Conservation (phyloP, 2,888 invertebrate species). For the Aproaerema taeniolella region DNA sequence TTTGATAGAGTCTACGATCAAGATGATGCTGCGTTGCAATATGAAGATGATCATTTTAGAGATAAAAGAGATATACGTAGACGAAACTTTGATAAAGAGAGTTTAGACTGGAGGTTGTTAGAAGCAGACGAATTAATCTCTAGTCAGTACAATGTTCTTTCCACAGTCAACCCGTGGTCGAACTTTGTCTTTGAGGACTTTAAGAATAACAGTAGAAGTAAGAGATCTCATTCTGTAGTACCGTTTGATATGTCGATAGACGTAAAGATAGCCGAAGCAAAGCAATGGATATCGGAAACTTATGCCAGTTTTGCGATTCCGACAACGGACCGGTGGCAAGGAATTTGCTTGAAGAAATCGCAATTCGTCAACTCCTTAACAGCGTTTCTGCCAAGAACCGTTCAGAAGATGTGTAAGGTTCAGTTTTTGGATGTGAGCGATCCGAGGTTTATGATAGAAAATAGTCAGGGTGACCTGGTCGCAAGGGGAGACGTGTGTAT, state of each 20-base stretch:
- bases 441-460: conserved; percentile 85
- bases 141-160: conserved; percentile 69
- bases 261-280: conserved; percentile 84
- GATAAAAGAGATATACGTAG: conserved; percentile 51
- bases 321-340: conserved; percentile 86
- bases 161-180: conserved; percentile 74
- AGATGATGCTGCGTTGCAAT: conserved; percentile 61
- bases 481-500: conserved; percentile 88
- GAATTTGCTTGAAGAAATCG: conserved; percentile 87
- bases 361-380: conserved; percentile 88
- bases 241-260: conserved; percentile 79
- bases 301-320: conserved; percentile 93
- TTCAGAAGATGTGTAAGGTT: conserved; percentile 84
- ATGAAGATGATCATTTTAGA: conserved; percentile 57
- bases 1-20: conserved; percentile 76
- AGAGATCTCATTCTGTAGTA: conserved; percentile 59
- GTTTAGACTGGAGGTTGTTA: conserved; percentile 65
- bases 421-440: conserved; percentile 89
- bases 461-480: conserved; percentile 87
- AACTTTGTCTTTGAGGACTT: conserved; percentile 72
- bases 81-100: conserved; percentile 37
- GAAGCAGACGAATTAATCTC: conserved; percentile 61
- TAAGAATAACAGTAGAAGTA: conserved; percentile 69
- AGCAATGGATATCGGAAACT: conserved; percentile 91
- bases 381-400: conserved; percentile 86